A percentile compares a stretch with the other conserved stretches of the same genome.
Conservation (phyloP, 1,140 invertebrate genomes). For the Panulirus ornatus region DNA sequence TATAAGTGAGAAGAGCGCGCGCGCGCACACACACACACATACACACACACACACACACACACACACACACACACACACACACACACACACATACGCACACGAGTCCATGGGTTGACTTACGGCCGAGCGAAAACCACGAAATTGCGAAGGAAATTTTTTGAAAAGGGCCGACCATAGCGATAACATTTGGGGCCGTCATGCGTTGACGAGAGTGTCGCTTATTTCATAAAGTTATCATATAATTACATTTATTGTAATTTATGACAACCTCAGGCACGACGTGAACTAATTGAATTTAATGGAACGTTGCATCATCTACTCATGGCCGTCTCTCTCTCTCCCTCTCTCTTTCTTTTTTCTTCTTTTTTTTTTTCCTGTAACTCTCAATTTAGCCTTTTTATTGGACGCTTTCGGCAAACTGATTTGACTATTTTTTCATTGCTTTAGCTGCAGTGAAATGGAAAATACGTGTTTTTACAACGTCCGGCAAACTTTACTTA, state of each 20-base stretch:
- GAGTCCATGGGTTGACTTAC: conserved; percentile 19
- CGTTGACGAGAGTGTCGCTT: conserved; percentile 23
- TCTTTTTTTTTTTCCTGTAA: no score
- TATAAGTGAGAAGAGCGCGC: conserved; percentile 28
- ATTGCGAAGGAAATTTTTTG: conserved; percentile 24
- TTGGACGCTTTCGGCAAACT: not conserved
- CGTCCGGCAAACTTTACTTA: no score
- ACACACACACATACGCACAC: conserved; percentile 13
- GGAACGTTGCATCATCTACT: not conserved
- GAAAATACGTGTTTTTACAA: no score
- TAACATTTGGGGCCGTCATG: conserved; percentile 35
- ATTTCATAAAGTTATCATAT: conserved; percentile 48
- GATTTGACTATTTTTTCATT: not conserved
- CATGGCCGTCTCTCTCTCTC: not conserved
- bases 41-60: conserved; percentile 41
- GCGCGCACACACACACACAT: conserved; percentile 16
- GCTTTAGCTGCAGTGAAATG: no score
- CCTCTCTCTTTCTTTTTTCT: no score
- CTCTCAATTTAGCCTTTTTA: not conserved
- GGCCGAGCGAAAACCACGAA: conserved; percentile 22
- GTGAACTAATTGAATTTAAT: conserved; percentile 38
- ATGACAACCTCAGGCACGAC: conserved; percentile 24
- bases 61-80: conserved; percentile 30
- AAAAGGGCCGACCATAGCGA: conserved; percentile 1
- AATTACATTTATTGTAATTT: conserved; percentile 33